A percentile compares a stretch with the other conserved stretches of the same genome.
phyloP scores from a whole-genome alignment of 2,888 invertebrate genomes.

The Drosophila eohydei region DNA sequence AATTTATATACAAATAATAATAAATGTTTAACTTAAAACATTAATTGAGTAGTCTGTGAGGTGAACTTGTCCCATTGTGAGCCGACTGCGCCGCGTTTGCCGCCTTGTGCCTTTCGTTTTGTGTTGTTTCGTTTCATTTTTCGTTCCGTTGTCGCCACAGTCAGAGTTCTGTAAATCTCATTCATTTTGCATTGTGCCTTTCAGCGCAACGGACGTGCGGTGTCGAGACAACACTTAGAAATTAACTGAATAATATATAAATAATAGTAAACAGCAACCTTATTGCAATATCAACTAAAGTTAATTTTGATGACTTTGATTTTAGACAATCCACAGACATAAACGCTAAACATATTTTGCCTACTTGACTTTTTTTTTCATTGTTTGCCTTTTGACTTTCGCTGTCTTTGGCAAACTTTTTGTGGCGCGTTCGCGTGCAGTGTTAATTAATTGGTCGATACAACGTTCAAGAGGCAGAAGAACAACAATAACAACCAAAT shows the following conservation, averaged over 20 bases:
- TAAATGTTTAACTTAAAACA: background rate
- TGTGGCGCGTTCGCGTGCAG: slow-evolving; percentile 56
- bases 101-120: slow-evolving; percentile 23
- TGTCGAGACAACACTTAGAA: slow-evolving; percentile 31
- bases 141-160: slow-evolving; percentile 32
- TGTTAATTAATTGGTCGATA: slow-evolving; percentile 63
- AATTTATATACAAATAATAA: background rate
- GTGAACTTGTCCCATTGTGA: slow-evolving; percentile 26
- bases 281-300: slow-evolving; percentile 12
- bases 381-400: slow-evolving; percentile 17
- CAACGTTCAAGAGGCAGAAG: slow-evolving; percentile 19
- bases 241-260: slow-evolving; percentile 1
- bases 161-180: slow-evolving; percentile 20
- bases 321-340: slow-evolving; percentile 26
- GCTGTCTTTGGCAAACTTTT: slow-evolving; percentile 20
- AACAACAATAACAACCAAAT: slow-evolving; percentile 28
- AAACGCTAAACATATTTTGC: slow-evolving; percentile 17
- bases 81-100: slow-evolving; percentile 32
- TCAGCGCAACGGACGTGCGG: slow-evolving; percentile 68
- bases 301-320: slow-evolving; percentile 26
- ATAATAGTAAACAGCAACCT: slow-evolving; percentile 12
- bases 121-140: slow-evolving; percentile 22
- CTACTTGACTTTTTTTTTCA: slow-evolving; percentile 7
- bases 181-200: slow-evolving; percentile 79
- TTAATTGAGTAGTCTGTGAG: background rate